Conservation (phyloP, 2,797 vertebrate species). For the Protosalanx chinensis region DNA sequence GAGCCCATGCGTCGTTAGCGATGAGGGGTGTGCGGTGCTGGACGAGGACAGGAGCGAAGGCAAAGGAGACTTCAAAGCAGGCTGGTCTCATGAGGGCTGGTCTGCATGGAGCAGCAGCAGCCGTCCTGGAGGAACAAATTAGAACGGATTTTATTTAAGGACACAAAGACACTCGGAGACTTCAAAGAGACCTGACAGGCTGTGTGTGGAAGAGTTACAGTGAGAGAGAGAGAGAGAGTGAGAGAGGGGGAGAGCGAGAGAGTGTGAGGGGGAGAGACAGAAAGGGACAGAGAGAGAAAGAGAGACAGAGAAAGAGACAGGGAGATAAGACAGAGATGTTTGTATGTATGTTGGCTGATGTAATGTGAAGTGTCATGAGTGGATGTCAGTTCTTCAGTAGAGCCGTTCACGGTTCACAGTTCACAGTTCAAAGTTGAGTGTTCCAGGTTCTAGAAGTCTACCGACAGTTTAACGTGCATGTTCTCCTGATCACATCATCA, state of each 20-base stretch:
- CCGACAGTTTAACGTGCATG: no score
- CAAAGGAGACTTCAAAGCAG: not conserved
- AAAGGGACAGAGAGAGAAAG: no score
- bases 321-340: not conserved
- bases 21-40: not conserved
- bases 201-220: no score
- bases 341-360: not conserved
- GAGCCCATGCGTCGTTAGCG: not conserved
- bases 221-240: not conserved
- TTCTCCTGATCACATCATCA: no score
- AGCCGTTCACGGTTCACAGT: no score
- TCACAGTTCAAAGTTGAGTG: no score
- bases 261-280: no score
- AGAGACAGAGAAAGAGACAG: no score
- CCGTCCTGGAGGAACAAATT: constrained; percentile 21
- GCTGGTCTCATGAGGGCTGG: not conserved
- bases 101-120: constrained; percentile 20
- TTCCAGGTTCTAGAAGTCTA: no score
- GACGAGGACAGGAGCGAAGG: not conserved
- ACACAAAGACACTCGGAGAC: constrained; percentile 18
- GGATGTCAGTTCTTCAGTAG: no score
- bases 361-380: no score
- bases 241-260: not conserved
- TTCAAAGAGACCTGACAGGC: constrained; percentile 16
- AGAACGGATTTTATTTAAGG: constrained; percentile 11